Percentiles rank a stretch among this genome's conserved stretches.
Evolutionary conservation across 2,888 invertebrate species (phyloP).

Genomic region (Nomada hirtipes): DNA sequence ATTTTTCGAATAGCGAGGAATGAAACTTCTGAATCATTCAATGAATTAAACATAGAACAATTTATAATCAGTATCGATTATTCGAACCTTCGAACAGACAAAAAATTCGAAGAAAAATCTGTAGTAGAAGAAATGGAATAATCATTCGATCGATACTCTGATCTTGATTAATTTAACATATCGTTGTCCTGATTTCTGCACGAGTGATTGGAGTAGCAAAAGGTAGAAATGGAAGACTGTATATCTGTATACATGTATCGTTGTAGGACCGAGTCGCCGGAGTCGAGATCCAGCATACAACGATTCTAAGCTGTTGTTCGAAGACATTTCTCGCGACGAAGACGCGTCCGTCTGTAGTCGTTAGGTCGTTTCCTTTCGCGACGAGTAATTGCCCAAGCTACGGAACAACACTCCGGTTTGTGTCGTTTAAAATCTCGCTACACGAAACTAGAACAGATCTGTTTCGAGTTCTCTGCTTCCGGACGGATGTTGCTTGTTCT

Average conservation of each 20-base stretch:
- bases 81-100: no score
- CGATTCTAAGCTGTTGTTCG: constrained; percentile 23
- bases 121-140: no score
- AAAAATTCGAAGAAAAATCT: no score
- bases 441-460: constrained; percentile 54
- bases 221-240: not conserved
- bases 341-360: constrained; percentile 21
- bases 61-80: no score
- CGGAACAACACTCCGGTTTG: constrained; percentile 42
- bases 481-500: constrained; percentile 41
- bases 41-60: no score
- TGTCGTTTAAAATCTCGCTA: constrained; percentile 26
- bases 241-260: no score
- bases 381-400: constrained; percentile 50
- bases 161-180: not conserved
- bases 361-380: constrained; percentile 41
- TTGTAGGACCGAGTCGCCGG: not conserved
- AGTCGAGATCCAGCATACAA: not conserved
- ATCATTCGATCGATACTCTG: no score
- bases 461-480: constrained; percentile 31
- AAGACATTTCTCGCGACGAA: constrained; percentile 12
- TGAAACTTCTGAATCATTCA: no score
- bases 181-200: no score
- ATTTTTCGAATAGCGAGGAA: no score
- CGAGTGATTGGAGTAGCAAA: not conserved